Evolutionary conservation across 2,888 invertebrate species (phyloP), one percentile per base, ranked within the genome.

Genomic region (Chesias legatella): DNA sequence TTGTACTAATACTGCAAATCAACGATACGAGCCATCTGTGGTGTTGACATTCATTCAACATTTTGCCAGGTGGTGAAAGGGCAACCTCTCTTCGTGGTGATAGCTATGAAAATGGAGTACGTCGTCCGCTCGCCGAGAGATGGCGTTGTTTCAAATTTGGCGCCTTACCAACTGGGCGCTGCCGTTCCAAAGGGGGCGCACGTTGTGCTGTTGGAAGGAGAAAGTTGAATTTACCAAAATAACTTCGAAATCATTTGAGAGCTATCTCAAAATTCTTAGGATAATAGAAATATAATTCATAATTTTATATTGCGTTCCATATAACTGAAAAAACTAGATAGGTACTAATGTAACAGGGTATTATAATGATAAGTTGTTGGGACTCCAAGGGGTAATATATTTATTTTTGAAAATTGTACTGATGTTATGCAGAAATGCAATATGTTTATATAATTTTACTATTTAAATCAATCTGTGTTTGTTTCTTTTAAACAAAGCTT

Each of bases 101-200:
- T 98, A 52, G 99, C 99, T 0, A 99, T 99, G 99, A 99, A 99
- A 89, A 99, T 99, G 99, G 99, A 99, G 90, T 95, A 98, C 74
- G 93, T 98, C 7, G 93, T 99, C 7, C 94, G 94, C 58, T 95
- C 98, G 1, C 92, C 94, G 0, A 88, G 91, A 28, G 92, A 94
- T 67, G 98, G 95, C 30, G 90, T 88, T 4, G 92, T 99, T 1
- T 91, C 94, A 30, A 90, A 91, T 2, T 82, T 98, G 20, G 86
- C 83, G 3, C 72, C 90, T 1, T 94, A 91, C 63, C 91, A 92
- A 42, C 82, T 90, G 44, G 98, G 98, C 0, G 95, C 96, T 58
- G 95, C 93, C 47, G 94, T 98, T 2, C 88, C 92, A 7, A 98
- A 97, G 69, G 92, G 94, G 28, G 86, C 90, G 1, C 88, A 89